phyloP scores from a whole-genome alignment of 2,797 vertebrate genomes.

The Agapornis canus region DNA sequence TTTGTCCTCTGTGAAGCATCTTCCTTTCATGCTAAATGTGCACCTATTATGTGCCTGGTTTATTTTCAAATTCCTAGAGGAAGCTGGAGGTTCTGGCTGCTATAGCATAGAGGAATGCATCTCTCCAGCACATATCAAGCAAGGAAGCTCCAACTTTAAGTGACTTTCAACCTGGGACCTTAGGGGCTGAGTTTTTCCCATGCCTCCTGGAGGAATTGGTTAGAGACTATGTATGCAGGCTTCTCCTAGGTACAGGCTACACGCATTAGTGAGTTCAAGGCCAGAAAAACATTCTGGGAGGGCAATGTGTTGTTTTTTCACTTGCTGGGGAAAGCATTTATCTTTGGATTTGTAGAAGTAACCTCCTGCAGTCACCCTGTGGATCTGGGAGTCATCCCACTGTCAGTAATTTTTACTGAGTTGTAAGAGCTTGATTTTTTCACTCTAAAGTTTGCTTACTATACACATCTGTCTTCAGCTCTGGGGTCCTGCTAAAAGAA shows the following conservation, averaged over 20 bases:
- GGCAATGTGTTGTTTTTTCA: neutral
- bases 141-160: neutral
- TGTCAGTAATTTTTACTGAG: neutral
- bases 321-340: neutral
- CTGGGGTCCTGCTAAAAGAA: neutral
- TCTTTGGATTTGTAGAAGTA: neutral
- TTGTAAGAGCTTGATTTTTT: neutral
- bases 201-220: neutral
- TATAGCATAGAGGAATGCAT: neutral
- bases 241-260: neutral
- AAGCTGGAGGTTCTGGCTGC: neutral
- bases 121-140: neutral
- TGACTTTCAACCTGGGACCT: neutral
- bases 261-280: neutral
- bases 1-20: constrained; percentile 10
- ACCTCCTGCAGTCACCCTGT: neutral
- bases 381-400: neutral
- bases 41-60: constrained; percentile 1
- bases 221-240: neutral
- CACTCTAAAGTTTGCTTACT: neutral
- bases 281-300: neutral
- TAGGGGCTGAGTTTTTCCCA: neutral
- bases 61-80: constrained; percentile 5
- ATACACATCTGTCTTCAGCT: neutral
- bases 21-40: constrained; percentile 19